phyloP scores from a whole-genome alignment of 2,888 invertebrate genomes.

The Trichacis sp. region DNA sequence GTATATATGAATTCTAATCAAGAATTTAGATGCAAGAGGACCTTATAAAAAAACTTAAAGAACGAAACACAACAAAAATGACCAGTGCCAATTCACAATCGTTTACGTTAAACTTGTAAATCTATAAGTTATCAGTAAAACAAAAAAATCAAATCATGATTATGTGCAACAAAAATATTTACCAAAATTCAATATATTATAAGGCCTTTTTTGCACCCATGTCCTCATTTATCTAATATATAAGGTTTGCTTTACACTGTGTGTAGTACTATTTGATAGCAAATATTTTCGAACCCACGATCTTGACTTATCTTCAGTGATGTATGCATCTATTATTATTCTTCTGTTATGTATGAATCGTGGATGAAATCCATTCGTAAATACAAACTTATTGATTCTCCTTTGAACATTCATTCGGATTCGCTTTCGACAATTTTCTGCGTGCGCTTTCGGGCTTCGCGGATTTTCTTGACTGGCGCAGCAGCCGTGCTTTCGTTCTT shows the following conservation, averaged over 20 bases:
- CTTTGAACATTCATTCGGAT: constrained; percentile 41
- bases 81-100: too few species aligned
- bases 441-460: constrained; percentile 41
- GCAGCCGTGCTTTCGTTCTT: constrained; percentile 15
- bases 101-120: too few species aligned
- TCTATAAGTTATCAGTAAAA: too few species aligned
- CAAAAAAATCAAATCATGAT: too few species aligned
- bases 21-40: constrained; percentile 1
- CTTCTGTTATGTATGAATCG: constrained; percentile 3
- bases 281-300: neutral
- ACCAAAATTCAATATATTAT: neutral
- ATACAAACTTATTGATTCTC: neutral
- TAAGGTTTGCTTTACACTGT: neutral
- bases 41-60: neutral
- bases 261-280: neutral
- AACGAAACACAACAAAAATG: too few species aligned
- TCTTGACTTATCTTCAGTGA: neutral
- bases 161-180: too few species aligned
- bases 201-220: neutral
- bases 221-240: neutral
- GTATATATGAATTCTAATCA: neutral
- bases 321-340: too few species aligned
- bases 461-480: constrained; percentile 37
- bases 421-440: constrained; percentile 45
- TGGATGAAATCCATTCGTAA: neutral